These are phyloP conservation scores for Hyles vespertilio DNA, from an alignment of 1,140 invertebrate species.

Conservation along the genomic window DNA sequence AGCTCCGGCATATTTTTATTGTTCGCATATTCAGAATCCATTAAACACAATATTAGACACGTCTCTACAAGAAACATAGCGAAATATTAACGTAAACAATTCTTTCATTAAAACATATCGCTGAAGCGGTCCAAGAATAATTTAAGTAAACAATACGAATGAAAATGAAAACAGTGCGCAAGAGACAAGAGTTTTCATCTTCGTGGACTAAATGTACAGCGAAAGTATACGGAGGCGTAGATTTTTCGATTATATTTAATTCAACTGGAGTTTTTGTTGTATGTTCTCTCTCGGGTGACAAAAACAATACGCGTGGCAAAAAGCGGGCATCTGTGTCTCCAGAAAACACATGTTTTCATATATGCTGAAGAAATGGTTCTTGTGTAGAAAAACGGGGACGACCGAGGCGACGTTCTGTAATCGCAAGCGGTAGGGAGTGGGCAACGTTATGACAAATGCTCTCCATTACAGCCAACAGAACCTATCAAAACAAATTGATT, in stretches of 20 bases:
- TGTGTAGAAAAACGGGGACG: background rate
- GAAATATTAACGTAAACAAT: no score
- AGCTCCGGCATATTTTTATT: no score
- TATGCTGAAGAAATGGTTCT: background rate
- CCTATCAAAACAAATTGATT: no score
- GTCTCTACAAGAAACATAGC: no score
- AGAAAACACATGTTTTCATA: background rate
- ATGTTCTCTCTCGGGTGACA: conserved; percentile 2
- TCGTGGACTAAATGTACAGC: background rate
- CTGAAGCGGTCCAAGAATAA: conserved; percentile 1
- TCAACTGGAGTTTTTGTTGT: conserved; percentile 7
- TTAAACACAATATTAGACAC: no score
- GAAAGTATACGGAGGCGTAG: background rate
- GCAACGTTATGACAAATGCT: no score
- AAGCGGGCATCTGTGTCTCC: background rate
- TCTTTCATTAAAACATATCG: no score
- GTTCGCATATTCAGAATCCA: no score
- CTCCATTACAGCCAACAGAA: no score
- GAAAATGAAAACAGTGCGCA: conserved; percentile 3
- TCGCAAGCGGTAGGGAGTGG: no score
- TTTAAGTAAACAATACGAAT: conserved; percentile 4
- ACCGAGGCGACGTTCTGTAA: background rate
- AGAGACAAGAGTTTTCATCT: background rate
- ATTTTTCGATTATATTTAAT: conserved; percentile 2
- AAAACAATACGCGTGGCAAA: conserved; percentile 6